phyloP scores from a whole-genome alignment of 2,888 invertebrate genomes.

The Dascillus cervinus region DNA sequence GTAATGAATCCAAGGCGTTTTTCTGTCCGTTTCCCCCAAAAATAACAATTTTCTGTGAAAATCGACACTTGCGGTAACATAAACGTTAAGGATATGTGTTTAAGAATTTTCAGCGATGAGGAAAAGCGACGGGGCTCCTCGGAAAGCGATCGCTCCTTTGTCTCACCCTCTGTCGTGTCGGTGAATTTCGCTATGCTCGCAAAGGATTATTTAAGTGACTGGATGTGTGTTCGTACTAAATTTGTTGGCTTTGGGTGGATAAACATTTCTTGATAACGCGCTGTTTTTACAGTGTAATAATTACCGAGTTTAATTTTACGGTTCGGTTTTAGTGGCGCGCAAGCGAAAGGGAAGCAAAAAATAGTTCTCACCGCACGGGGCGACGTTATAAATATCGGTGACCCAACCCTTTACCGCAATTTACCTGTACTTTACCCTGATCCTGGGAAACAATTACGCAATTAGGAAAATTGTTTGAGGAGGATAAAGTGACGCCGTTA shows the following conservation, averaged over 20 bases:
- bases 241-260: constrained; percentile 9
- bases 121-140: too few species aligned
- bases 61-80: constrained; percentile 8
- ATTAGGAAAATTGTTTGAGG: constrained; percentile 36
- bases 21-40: constrained; percentile 18
- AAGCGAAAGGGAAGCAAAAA: too few species aligned
- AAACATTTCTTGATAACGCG: constrained; percentile 6
- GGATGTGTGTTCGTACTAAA: constrained; percentile 14
- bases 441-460: constrained; percentile 30
- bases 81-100: too few species aligned
- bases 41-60: constrained; percentile 9
- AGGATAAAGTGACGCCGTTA: constrained; percentile 31
- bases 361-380: too few species aligned
- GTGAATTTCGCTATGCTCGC: constrained; percentile 7
- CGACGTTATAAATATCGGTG: constrained; percentile 8
- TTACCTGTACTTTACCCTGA: constrained; percentile 17
- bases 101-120: too few species aligned
- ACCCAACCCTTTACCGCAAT: constrained; percentile 15
- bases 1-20: constrained; percentile 18
- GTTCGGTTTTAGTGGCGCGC: constrained; percentile 5
- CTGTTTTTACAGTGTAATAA: too few species aligned
- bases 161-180: constrained; percentile 2
- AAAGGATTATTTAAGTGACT: constrained; percentile 11
- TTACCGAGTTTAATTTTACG: constrained; percentile 5
- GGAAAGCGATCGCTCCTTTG: too few species aligned